Percentiles rank a stretch among this genome's conserved stretches.
Evolutionary conservation across 2,113 vertebrate genomes (phyloP).

Genomic region (Triplophysa siluroides): DNA sequence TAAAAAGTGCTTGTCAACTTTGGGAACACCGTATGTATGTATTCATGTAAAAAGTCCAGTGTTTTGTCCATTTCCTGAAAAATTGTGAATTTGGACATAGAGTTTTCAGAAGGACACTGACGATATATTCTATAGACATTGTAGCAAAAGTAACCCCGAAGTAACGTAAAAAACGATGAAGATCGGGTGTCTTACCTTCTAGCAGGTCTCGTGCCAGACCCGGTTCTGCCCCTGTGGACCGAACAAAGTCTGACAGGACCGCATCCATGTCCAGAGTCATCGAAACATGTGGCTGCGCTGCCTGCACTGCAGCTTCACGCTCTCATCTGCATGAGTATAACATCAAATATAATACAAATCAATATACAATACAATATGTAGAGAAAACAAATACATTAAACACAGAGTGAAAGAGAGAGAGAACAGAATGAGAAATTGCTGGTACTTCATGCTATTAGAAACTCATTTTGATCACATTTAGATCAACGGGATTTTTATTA

Average conservation of each 20-base stretch:
- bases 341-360: conserved; percentile 4
- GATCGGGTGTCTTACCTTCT: conserved; percentile 83
- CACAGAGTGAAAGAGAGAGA: background rate
- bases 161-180: background rate
- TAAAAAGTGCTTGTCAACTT: too few relatives aligned
- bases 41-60: too few relatives aligned
- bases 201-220: conserved; percentile 99
- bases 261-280: conserved; percentile 99
- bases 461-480: conserved; percentile 2
- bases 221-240: conserved; percentile 99
- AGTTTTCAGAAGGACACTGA: too few relatives aligned
- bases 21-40: too few relatives aligned
- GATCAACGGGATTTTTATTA: too few relatives aligned
- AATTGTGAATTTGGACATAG: too few relatives aligned
- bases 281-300: conserved; percentile 90
- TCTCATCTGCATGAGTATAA: conserved; percentile 81
- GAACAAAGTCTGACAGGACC: conserved; percentile 99
- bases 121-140: too few relatives aligned
- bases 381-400: background rate
- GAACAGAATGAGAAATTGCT: background rate
- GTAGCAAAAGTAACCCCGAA: background rate
- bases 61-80: too few relatives aligned
- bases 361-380: background rate
- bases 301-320: conserved; percentile 88
- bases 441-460: background rate